phyloP scores from a whole-genome alignment of 2,113 vertebrate genomes.

The Mola mola region DNA sequence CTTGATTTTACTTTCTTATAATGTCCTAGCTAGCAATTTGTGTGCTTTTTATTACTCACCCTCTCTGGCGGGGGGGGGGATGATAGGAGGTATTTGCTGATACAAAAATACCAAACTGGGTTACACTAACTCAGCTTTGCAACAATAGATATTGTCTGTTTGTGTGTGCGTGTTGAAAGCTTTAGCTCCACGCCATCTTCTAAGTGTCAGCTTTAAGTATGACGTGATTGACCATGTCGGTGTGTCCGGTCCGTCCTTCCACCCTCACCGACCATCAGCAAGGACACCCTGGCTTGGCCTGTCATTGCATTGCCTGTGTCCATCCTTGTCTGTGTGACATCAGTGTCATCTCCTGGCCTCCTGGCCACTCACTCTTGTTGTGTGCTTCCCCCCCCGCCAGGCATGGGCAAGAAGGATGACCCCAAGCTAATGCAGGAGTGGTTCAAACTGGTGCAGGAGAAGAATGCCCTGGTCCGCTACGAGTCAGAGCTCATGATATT shows the following conservation, averaged over 20 bases:
- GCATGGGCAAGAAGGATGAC: constrained; percentile 99
- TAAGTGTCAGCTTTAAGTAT: constrained; percentile 23
- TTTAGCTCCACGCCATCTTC: constrained; percentile 14
- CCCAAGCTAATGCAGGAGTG: constrained; percentile 99
- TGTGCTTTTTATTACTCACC: constrained; percentile 18
- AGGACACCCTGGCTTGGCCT: constrained; percentile 81
- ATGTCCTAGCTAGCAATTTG: constrained; percentile 14
- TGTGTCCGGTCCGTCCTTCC: constrained; percentile 51
- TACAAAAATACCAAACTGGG: constrained; percentile 63
- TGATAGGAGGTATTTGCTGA: constrained; percentile 32
- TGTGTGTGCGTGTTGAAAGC: constrained; percentile 37
- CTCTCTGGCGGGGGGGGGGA: not conserved
- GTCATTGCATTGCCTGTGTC: constrained; percentile 71
- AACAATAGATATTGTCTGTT: constrained; percentile 33
- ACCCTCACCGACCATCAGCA: constrained; percentile 55
- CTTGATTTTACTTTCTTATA: constrained; percentile 33
- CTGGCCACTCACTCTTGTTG: constrained; percentile 30
- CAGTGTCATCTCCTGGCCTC: not conserved
- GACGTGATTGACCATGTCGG: constrained; percentile 30
- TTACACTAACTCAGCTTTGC: constrained; percentile 57
- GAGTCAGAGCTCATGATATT: constrained; percentile 99
- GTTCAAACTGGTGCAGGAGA: constrained; percentile 99
- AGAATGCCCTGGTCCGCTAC: constrained; percentile 97
- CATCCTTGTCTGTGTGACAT: constrained; percentile 51
- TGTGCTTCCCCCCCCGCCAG: constrained; percentile 76